phyloP scores from a whole-genome alignment of 2,797 vertebrate genomes.

The Enteromius unitaeniatus region DNA sequence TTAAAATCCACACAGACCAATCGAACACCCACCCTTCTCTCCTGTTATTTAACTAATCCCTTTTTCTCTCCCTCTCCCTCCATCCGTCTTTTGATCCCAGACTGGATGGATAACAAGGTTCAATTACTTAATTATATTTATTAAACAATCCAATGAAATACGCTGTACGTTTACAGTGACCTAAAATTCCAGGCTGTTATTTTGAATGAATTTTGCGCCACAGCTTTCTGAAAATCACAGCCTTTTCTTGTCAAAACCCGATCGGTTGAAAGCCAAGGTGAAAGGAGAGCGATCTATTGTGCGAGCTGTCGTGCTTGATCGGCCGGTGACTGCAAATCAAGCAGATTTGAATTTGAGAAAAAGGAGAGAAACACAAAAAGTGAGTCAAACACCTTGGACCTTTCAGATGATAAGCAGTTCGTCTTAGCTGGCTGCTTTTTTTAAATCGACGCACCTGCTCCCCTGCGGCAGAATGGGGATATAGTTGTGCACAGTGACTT shows the following conservation, averaged over 20 bases:
- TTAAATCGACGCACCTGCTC: conserved; percentile 57
- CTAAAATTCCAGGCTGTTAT: not conserved
- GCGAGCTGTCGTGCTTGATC: conserved; percentile 16
- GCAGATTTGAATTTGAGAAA: conserved; percentile 34
- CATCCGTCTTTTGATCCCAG: conserved; percentile 9
- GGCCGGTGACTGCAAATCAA: conserved; percentile 19
- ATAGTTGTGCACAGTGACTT: conserved; percentile 31
- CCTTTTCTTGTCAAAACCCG: conserved; percentile 46
- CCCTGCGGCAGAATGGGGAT: conserved; percentile 8
- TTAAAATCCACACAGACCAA: conserved; percentile 75
- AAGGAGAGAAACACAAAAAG: conserved; percentile 37
- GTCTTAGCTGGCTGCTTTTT: conserved; percentile 47
- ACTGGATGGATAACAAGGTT: conserved; percentile 64
- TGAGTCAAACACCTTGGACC: conserved; percentile 62
- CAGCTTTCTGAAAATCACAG: conserved; percentile 30
- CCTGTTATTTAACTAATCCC: conserved; percentile 58
- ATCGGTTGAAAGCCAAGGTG: conserved; percentile 23
- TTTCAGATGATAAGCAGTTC: conserved; percentile 58
- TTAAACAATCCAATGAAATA: conserved; percentile 36
- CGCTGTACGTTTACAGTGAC: not conserved
- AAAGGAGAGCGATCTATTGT: conserved; percentile 27
- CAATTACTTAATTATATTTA: conserved; percentile 60
- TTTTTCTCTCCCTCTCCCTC: conserved; percentile 50
- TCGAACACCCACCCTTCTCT: conserved; percentile 66
- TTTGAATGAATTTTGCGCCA: not conserved